Base-by-base conservation (phyloP, 2,888 invertebrate species). In the Orthosia gracilis region DNA sequence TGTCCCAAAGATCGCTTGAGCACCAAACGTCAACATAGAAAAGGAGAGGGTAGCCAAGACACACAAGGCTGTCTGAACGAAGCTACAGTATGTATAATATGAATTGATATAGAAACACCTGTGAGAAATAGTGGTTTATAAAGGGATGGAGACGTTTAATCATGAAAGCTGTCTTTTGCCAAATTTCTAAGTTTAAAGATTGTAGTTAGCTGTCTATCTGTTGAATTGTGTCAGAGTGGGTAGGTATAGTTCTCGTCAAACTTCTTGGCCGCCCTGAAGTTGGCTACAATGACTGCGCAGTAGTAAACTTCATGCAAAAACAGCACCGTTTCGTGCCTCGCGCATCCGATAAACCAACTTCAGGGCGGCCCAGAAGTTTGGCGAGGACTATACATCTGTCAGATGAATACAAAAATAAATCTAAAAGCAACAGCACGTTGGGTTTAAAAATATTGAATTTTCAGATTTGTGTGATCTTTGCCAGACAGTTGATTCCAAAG, bases 91-190 rank as follows among this genome's bases (percentile, higher is more conserved):
- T n/a, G 18, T 17, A 15, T 12, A 49, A 7, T 21, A 1, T n/a
- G n/a, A 4, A 57, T n/a, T 62, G 21, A 0, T 61, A 21, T 18
- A 17, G 17, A 26, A 47, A 15, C 31, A 71, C 54, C 54, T 71
- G 49, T 15, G 11, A 23, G 62, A 52, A 21, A 18, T 15, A 4
- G 2, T 57, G 47, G 31, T 58, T 21, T 31, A 63, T 63, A 58
- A 13, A 52, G 23, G 47, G 15, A 52, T 40, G 18, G 7, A 55
- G 21, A 73, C 13, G 13, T 54, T 13, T 49, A 40, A 26, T 17
- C 21, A 40, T 21, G 63, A 63, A 80, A 62, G 58, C 62, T 18
- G 40, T 26, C 62, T 52, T 49, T 58, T 72, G 31, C 80, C 80
- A 52, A 52, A 52, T 50, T 13, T 45, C 13, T 31, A 31, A 23